Conservation (phyloP, 2,113 vertebrate genomes). For the Hippocampus guttulatus region DNA sequence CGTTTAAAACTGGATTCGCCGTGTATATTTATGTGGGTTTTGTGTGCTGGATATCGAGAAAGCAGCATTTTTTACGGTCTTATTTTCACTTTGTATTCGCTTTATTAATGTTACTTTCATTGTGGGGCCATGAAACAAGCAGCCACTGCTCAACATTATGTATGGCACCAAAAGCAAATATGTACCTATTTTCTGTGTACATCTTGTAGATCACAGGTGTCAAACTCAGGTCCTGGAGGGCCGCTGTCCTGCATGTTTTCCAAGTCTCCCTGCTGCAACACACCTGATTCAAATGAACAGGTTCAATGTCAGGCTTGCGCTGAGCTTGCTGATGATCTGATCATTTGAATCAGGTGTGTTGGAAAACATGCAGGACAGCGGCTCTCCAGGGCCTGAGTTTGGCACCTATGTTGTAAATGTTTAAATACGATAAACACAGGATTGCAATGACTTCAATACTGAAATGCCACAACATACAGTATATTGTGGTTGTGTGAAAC, state of each 20-base stretch:
- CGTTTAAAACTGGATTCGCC: constrained; percentile 41
- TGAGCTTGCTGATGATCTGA: no score
- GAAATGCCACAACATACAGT: not conserved
- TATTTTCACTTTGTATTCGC: constrained; percentile 2
- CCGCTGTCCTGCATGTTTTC: no score
- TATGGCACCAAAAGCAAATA: not conserved
- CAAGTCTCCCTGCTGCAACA: no score
- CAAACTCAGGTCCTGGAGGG: no score
- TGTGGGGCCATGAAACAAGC: constrained; percentile 1
- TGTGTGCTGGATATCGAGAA: constrained; percentile 14
- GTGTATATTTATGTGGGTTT: constrained; percentile 29
- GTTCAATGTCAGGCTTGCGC: no score
- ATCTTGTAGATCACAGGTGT: not conserved
- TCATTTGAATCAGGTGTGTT: no score
- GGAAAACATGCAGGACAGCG: no score
- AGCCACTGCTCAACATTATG: not conserved
- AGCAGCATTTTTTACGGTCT: constrained; percentile 13
- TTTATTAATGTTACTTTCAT: not conserved
- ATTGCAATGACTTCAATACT: constrained; percentile 7
- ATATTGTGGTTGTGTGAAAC: not conserved
- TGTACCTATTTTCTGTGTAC: constrained; percentile 2
- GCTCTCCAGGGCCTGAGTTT: no score
- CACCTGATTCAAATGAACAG: no score
- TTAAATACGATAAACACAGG: constrained; percentile 10
- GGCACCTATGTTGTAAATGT: not conserved